Conservation (phyloP, 2,888 invertebrate species). For the Aproaerema taeniolella region DNA sequence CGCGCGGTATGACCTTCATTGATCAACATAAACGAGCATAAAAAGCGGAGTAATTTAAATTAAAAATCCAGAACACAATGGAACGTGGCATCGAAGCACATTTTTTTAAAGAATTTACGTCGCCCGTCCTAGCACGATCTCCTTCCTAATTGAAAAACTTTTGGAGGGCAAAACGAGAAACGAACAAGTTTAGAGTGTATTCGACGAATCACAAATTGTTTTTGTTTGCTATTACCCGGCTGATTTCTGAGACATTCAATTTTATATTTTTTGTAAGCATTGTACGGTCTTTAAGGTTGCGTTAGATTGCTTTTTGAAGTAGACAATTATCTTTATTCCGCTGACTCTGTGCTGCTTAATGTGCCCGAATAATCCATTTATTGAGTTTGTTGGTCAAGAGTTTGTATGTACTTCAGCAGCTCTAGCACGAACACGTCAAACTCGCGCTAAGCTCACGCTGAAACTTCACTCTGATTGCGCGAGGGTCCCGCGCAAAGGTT, state of each 20-base stretch:
- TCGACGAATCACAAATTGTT: conserved; percentile 50
- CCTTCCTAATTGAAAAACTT: conserved; percentile 27
- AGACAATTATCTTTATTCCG: neutral
- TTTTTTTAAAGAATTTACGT: conserved; percentile 22
- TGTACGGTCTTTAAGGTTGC: neutral
- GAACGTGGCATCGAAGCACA: conserved; percentile 2
- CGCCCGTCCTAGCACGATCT: conserved; percentile 28
- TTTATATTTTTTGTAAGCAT: conserved; percentile 21
- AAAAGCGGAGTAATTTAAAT: conserved; percentile 3
- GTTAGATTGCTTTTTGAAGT: neutral
- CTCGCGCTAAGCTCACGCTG: no score
- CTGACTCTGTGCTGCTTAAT: neutral
- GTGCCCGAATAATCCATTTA: no score
- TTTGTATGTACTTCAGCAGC: no score
- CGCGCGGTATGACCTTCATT: no score
- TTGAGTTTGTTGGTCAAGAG: no score
- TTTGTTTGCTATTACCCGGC: conserved; percentile 41
- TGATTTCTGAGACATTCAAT: conserved; percentile 32
- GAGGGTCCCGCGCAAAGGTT: no score
- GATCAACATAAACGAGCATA: neutral
- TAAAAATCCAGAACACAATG: conserved; percentile 8
- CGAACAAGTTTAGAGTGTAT: conserved; percentile 37
- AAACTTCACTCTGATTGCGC: no score
- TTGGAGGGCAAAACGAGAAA: conserved; percentile 32
- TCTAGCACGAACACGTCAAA: no score